A percentile compares a stretch with the other conserved stretches of the same genome.
Conservation (phyloP, 2,888 invertebrate genomes). For the Cerastis leucographa region DNA sequence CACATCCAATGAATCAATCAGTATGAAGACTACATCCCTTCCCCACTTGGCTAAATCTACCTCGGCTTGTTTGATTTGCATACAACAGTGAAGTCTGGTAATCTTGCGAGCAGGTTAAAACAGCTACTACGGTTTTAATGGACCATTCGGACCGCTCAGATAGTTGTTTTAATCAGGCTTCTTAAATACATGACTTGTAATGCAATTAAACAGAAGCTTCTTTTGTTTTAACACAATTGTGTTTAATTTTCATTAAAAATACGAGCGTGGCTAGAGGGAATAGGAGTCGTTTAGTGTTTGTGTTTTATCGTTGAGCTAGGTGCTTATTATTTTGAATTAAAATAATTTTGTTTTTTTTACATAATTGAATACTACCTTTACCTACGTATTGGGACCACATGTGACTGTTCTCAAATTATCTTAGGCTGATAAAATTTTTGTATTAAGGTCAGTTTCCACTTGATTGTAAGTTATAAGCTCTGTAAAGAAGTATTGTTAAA, state of each 20-base stretch:
- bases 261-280: slow-evolving; percentile 18
- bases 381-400: too few relatives aligned
- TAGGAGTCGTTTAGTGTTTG: slow-evolving; percentile 6
- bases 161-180: slow-evolving; percentile 53
- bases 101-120: slow-evolving; percentile 50
- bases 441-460: too few relatives aligned
- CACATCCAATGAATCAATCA: slow-evolving; percentile 76
- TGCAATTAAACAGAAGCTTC: slow-evolving; percentile 44
- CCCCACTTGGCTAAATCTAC: slow-evolving; percentile 24
- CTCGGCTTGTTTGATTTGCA: slow-evolving; percentile 61
- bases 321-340: neutral
- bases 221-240: slow-evolving; percentile 50
- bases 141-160: slow-evolving; percentile 44
- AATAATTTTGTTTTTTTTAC: too few relatives aligned
- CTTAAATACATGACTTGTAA: slow-evolving; percentile 62
- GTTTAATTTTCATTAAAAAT: slow-evolving; percentile 57
- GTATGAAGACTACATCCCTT: slow-evolving; percentile 61
- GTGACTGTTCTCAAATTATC: too few relatives aligned
- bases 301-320: slow-evolving; percentile 12
- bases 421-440: too few relatives aligned
- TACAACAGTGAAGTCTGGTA: slow-evolving; percentile 46
- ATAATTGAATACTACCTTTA: too few relatives aligned
- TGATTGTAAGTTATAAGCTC: too few relatives aligned
- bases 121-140: slow-evolving; percentile 43
- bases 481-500: neutral